Evolutionary conservation across 1,140 invertebrate genomes (phyloP).

Genomic region (Zaprionus africanus): DNA sequence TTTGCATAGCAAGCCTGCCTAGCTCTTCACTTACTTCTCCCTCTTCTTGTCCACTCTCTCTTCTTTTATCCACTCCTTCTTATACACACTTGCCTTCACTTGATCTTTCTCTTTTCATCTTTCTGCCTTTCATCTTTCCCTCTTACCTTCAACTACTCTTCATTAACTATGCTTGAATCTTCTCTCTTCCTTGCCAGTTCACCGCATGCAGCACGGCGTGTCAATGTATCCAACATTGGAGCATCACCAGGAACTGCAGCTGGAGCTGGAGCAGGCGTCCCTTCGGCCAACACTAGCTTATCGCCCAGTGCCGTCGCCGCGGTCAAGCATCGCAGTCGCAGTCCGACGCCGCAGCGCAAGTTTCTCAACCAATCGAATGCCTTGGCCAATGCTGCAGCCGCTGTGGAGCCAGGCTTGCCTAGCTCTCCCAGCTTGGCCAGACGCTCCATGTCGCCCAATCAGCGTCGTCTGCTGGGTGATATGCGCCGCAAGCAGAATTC

Average conservation of each 20-base stretch:
- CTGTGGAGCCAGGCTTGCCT: conserved; percentile 24
- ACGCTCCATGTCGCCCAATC: conserved; percentile 85
- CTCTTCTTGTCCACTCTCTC: background rate
- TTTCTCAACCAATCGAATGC: conserved; percentile 67
- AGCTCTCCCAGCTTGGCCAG: conserved; percentile 54
- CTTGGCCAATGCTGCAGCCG: background rate
- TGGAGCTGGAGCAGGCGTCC: background rate
- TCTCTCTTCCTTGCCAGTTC: conserved; percentile 48
- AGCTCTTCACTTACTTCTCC: background rate
- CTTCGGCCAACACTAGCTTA: conserved; percentile 21
- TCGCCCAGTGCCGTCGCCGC: conserved; percentile 33
- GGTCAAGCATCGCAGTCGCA: conserved; percentile 85
- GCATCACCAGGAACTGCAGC: conserved; percentile 10
- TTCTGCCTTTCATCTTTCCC: background rate
- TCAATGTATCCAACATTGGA: conserved; percentile 39
- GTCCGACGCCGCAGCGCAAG: conserved; percentile 85
- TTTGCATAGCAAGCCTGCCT: background rate
- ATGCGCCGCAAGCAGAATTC: conserved; percentile 78
- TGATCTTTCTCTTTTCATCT: background rate
- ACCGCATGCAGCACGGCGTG: conserved; percentile 78
- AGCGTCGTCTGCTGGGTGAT: conserved; percentile 70
- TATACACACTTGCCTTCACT: background rate
- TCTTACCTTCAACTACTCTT: background rate
- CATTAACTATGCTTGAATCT: background rate
- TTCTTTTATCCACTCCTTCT: background rate